A percentile compares a stretch with the other conserved stretches of the same genome.
phyloP scores from a whole-genome alignment of 2,888 invertebrate species.

The Operophtera brumata region DNA sequence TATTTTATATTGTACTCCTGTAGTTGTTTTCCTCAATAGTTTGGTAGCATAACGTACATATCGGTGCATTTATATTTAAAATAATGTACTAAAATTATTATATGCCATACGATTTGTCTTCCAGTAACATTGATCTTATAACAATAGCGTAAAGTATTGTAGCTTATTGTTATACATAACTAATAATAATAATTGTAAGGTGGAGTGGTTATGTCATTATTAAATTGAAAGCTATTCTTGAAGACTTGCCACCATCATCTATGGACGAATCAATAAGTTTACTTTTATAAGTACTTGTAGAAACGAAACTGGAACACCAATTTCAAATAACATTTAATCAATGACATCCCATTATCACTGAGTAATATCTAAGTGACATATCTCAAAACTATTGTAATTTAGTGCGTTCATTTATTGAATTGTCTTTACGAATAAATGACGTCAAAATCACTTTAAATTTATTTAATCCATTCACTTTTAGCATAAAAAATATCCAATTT shows the following conservation, averaged over 20 bases:
- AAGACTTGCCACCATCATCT: constrained; percentile 1
- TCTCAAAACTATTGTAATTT: constrained; percentile 79
- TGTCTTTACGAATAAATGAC: constrained; percentile 81
- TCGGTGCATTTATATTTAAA: constrained; percentile 75
- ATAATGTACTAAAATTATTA: constrained; percentile 70
- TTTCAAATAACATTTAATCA: constrained; percentile 38
- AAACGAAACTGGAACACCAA: constrained; percentile 22
- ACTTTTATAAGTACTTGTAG: constrained; percentile 1
- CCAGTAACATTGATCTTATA: constrained; percentile 79
- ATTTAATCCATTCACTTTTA: neutral
- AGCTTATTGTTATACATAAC: constrained; percentile 77
- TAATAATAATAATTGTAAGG: constrained; percentile 48
- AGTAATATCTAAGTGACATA: constrained; percentile 74
- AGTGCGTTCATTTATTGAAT: constrained; percentile 79
- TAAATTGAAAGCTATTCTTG: constrained; percentile 15
- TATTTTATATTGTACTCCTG: constrained; percentile 60
- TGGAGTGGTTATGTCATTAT: constrained; percentile 59
- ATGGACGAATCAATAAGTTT: neutral
- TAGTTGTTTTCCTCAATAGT: constrained; percentile 70
- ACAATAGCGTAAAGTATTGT: constrained; percentile 78
- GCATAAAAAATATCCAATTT: no score
- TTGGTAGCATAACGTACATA: constrained; percentile 70
- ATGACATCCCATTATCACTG: constrained; percentile 58
- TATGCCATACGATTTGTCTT: constrained; percentile 82
- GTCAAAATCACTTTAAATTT: constrained; percentile 50